These are phyloP conservation scores for Epiblema foenella DNA, from an alignment of 2,888 invertebrate genomes.

Conservation along the genomic window DNA sequence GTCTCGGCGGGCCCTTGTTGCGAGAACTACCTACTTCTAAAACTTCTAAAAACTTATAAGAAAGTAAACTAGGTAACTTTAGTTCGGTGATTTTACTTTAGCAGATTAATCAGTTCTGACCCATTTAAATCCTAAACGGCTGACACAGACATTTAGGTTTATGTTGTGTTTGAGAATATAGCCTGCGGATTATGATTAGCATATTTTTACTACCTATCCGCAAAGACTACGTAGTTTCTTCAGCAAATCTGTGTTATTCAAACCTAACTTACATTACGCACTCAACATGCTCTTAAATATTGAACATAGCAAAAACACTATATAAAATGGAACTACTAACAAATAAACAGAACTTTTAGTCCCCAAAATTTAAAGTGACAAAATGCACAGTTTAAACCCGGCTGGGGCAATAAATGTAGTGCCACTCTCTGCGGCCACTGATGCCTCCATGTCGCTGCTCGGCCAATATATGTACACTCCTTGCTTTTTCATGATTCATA, in stretches of 20 bases:
- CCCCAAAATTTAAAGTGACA: constrained; percentile 39
- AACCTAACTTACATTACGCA: neutral
- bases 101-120: neutral
- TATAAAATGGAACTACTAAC: constrained; percentile 17
- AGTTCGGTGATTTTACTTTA: constrained; percentile 5
- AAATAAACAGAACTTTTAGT: constrained; percentile 23
- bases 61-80: constrained; percentile 20
- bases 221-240: neutral
- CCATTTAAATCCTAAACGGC: neutral
- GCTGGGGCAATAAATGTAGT: constrained; percentile 49
- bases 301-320: neutral
- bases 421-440: constrained; percentile 49
- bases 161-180: neutral
- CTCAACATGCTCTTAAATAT: too few species aligned
- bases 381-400: constrained; percentile 44
- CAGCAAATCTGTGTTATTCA: neutral
- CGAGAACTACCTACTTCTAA: neutral
- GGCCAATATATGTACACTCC: constrained; percentile 44
- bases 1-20: constrained; percentile 19
- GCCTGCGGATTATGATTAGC: neutral
- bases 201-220: neutral
- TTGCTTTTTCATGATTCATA: neutral
- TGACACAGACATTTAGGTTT: neutral
- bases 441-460: constrained; percentile 37
- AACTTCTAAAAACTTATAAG: constrained; percentile 1